A percentile compares a stretch with the other conserved stretches of the same genome.
These are phyloP conservation scores for Stenichneumon culpator DNA, from an alignment of 2,888 invertebrate genomes.

Conservation along the genomic window DNA sequence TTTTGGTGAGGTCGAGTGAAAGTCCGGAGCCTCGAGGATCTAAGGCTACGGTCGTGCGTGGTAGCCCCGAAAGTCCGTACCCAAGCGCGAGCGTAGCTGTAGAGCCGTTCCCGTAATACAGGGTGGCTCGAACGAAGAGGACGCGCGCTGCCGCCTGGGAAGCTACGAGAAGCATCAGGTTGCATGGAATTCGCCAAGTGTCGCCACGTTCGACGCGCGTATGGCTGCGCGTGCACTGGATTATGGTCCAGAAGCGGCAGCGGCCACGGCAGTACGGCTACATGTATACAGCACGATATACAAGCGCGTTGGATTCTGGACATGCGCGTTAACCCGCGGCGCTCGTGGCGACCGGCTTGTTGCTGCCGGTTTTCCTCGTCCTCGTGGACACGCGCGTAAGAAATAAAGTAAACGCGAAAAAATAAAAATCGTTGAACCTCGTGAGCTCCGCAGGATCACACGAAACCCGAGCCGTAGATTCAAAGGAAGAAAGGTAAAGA, in stretches of 20 bases:
- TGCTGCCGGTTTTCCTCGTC: constrained; percentile 50
- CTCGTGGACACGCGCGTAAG: constrained; percentile 33
- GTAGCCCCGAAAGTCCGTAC: constrained; percentile 1
- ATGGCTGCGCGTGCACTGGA: constrained; percentile 60
- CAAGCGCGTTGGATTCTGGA: constrained; percentile 59
- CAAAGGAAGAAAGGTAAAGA: neutral
- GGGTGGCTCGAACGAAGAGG: constrained; percentile 21
- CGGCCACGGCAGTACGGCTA: constrained; percentile 35
- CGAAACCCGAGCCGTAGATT: neutral
- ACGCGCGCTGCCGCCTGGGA: constrained; percentile 47
- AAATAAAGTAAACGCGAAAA: neutral
- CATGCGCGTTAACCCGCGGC: constrained; percentile 65
- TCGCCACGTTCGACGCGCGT: constrained; percentile 67
- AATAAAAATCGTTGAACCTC: neutral
- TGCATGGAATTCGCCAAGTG: constrained; percentile 66
- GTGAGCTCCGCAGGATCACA: neutral
- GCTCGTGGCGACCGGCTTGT: constrained; percentile 62
- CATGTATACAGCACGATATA: constrained; percentile 2
- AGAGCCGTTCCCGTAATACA: neutral
- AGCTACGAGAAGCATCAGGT: constrained; percentile 64
- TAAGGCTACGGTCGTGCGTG: constrained; percentile 19
- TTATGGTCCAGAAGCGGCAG: constrained; percentile 46
- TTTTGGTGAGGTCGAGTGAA: constrained; percentile 5
- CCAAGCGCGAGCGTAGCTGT: neutral
- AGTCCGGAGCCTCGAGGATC: constrained; percentile 3